Evolutionary conservation across 2,113 vertebrate species (phyloP).

Genomic region (Calyptomena viridis): DNA sequence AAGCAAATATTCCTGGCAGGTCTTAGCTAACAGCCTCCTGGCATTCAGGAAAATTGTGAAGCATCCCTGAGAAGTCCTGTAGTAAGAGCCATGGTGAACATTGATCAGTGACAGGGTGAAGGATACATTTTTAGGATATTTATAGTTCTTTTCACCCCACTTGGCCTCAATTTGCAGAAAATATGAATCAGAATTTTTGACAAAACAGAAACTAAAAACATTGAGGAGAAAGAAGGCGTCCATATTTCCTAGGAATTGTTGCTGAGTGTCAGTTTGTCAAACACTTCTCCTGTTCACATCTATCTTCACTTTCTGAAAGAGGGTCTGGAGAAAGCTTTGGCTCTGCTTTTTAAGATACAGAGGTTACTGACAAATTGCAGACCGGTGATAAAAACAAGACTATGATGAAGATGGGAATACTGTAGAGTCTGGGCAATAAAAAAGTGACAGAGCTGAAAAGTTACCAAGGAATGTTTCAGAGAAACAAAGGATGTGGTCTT

Average conservation of each 20-base stretch:
- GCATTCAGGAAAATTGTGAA: conserved; percentile 52
- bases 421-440: conserved; percentile 17
- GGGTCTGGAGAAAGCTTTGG: conserved; percentile 26
- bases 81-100: background rate
- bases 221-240: background rate
- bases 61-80: conserved; percentile 32
- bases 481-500: conserved; percentile 61
- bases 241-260: conserved; percentile 53
- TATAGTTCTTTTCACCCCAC: conserved; percentile 57
- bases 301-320: conserved; percentile 40
- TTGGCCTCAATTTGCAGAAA: conserved; percentile 66
- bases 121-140: conserved; percentile 55
- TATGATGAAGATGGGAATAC: background rate
- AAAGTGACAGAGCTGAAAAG: conserved; percentile 54
- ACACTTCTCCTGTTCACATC: background rate
- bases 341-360: conserved; percentile 25
- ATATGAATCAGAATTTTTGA: conserved; percentile 70
- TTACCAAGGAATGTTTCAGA: conserved; percentile 55
- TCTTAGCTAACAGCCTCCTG: conserved; percentile 29
- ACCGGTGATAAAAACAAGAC: background rate
- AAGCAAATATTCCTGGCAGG: conserved; percentile 54
- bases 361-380: conserved; percentile 43
- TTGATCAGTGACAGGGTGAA: background rate
- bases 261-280: conserved; percentile 59
- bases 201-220: conserved; percentile 63